Evolutionary conservation across 2,888 invertebrate species (phyloP), one percentile per base, ranked within the genome.

Genomic region (Epicampocera succincta): DNA sequence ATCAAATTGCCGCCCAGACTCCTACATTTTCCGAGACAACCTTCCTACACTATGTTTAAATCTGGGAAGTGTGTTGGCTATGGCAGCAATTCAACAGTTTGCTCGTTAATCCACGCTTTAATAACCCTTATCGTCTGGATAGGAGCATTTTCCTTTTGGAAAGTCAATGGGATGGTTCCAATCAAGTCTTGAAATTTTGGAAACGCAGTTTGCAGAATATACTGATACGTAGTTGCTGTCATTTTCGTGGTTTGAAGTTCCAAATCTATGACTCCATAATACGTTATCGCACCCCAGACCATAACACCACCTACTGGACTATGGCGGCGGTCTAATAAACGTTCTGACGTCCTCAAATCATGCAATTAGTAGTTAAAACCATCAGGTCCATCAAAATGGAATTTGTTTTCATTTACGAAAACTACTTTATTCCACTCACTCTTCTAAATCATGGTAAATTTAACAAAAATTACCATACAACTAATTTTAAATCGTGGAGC

Each of bases 361-460:
- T 60, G 48, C 5, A 71, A 71, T 15, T 48, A 69, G 15, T 29
- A 63, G 29, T 40, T 66, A 50, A 66, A 66, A 11, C 52, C 52
- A 40, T 66, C 66, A 3, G 52, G 60, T 38, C 60, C 38, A 50
- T 25, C n/a, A 52, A 29, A 54, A 54, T 54, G 25, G 25, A 54
- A 54, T 13, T 29, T 54, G n/a, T 19, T 48, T 65, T 65, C 29
- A 13, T 38, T 29, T 13, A 42, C 52, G 25, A 66, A 42, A 15
- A 68, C 66, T 54, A 68, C 25, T 54, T 68, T 52, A n/a, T n/a
- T n/a, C n/a, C n/a, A n/a, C n/a, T n/a, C n/a, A n/a, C n/a, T n/a
- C n/a, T n/a, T n/a, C n/a, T n/a, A n/a, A n/a, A n/a, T n/a, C n/a
- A n/a, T n/a, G n/a, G n/a, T n/a, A n/a, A n/a, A n/a, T n/a, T n/a